Base-by-base conservation (phyloP, 2,797 vertebrate genomes). In the Oryzias dopingdopingensis region DNA sequence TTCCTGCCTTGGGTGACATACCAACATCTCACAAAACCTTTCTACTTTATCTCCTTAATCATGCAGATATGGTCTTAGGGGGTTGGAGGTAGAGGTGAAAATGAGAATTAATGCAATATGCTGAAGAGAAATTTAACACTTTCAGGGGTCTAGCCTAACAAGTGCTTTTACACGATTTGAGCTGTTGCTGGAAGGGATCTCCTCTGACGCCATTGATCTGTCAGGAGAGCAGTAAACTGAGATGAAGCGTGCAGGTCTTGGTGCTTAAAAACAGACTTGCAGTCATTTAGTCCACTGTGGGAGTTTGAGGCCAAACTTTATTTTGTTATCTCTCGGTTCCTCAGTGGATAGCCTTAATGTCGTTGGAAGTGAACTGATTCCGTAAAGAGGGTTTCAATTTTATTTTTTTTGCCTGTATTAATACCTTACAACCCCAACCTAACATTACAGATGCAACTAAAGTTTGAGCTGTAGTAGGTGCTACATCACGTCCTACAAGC, bases 111-210 rank as follows among this genome's bases (percentile, higher is more conserved):
- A 65, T 71, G 76, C 64, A 77, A 82, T 71, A 65, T 79, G 56
- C 79, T 81, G 49, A 51, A 80, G 52, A 82, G 78, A 55, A 86
- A 86, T 58, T 47, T 40, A 69, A 81, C 75, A 74, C 76, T 76
- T 70, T 40, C 48, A 43, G 42, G 58, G 70, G 59, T 49, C 54
- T 26, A 12, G 29, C 10, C 56, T 67, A 77, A 60, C 68, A 65
- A 49, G 62, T 45, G 46, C 44, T 62, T 75, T 61, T 41, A 74
- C 42, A 52, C 45, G 43, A 48, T 56, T 51, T 46, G 45, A 72
- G 59, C 40, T 62, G 47, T 65, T 51, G 57, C 70, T 57, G 62
- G 54, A 83, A 69, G 71, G 32, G 32, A 50, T 42, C 68, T 40
- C 37, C 58, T 68, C 46, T 43, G 51, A 59, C 51, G 56, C 61